Evolutionary conservation across 1,140 invertebrate species (phyloP), one percentile per base, ranked within the genome.

Genomic region (Mya arenaria): DNA sequence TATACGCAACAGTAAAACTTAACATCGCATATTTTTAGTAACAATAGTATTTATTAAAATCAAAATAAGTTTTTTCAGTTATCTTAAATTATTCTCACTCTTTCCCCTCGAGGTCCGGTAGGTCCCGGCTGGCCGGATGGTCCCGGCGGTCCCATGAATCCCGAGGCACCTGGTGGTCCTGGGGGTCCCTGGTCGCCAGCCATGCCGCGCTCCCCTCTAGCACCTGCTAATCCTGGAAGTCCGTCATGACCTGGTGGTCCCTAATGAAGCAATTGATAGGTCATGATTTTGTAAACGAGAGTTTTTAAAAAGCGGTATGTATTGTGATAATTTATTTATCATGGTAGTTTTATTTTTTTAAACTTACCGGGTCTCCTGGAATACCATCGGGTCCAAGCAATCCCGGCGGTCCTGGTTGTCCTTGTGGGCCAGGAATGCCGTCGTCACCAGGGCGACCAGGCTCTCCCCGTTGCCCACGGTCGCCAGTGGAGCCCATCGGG

Each of bases 311-410:
- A 48, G n/a, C 44, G n/a, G n/a, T 48, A n/a, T 48, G n/a, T 48
- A n/a, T 48, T 13, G 13, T 48, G n/a, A 48, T 48, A 13, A 48
- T 48, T 48, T 48, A 48, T 13, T 48, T 48, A 13, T 13, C 44
- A 13, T n/a, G 44, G n/a, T n/a, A n/a, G n/a, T n/a, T n/a, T n/a
- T n/a, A n/a, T 13, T 10, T 13, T 23, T 13, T 60, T 10, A 44
- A 69, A 84, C 89, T 89, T 89, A 94, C 94, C 0, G 90, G 73
- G 23, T 92, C 75, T 78, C 92, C 91, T 1, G 94, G 91, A 15
- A 84, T 73, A 79, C 90, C 90, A 25, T 60, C 8, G 4, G 87
- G 85, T 63, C 90, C 90, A 0, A 79, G 41, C 36, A 86, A 72
- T 17, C 90, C 89, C 34, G 83, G 78, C 4, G 79, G 81, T 37